phyloP scores from a whole-genome alignment of 2,888 invertebrate species.

The Nephrotoma appendiculata region DNA sequence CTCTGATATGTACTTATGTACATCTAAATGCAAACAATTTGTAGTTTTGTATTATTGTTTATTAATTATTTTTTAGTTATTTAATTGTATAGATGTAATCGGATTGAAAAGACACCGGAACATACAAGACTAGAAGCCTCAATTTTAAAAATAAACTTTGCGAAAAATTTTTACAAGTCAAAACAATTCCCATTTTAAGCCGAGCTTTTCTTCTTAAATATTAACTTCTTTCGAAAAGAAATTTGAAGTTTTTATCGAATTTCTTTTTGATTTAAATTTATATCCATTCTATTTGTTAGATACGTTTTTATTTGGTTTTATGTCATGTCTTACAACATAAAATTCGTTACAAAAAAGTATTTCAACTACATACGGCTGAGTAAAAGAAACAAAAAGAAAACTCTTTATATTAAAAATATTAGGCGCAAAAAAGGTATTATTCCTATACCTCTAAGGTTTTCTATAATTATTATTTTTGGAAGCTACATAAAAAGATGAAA shows the following conservation, averaged over 20 bases:
- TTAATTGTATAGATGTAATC: too few relatives aligned
- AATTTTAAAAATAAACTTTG: too few relatives aligned
- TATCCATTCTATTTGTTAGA: neutral
- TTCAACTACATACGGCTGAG: neutral
- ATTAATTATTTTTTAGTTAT: too few relatives aligned
- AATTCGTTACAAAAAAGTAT: neutral
- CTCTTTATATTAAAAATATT: neutral
- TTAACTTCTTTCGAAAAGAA: too few relatives aligned
- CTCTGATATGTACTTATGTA: too few relatives aligned
- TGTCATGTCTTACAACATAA: neutral
- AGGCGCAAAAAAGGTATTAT: neutral
- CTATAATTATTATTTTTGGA: neutral
- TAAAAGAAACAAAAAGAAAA: neutral
- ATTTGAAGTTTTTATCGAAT: neutral
- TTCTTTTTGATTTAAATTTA: neutral
- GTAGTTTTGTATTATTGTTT: too few relatives aligned
- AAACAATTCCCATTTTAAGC: too few relatives aligned
- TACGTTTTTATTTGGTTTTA: neutral
- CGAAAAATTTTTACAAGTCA: too few relatives aligned
- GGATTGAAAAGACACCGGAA: too few relatives aligned
- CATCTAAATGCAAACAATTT: too few relatives aligned
- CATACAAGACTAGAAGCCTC: too few relatives aligned
- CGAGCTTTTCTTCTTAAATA: too few relatives aligned
- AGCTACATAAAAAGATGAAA: neutral
- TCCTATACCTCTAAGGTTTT: neutral